phyloP scores from a whole-genome alignment of 2,113 vertebrate genomes.

The Australoheros scitulus region DNA sequence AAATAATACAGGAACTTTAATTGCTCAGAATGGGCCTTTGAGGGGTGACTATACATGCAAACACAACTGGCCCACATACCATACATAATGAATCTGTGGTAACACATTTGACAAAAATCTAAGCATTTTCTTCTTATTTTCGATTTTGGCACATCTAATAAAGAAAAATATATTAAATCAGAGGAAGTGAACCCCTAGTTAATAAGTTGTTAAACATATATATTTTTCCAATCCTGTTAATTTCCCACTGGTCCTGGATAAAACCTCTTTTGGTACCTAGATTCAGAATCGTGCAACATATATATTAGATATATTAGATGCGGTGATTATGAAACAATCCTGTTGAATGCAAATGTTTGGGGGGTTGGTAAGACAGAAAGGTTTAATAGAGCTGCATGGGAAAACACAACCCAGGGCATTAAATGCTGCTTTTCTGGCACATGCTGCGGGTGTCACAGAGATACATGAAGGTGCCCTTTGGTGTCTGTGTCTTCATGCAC shows the following conservation, averaged over 20 bases:
- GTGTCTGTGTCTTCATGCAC: background rate
- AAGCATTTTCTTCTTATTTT: background rate
- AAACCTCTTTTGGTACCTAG: background rate
- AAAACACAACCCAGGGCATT: background rate
- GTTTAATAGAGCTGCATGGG: background rate
- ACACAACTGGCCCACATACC: background rate
- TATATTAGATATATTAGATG: background rate
- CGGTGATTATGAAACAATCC: background rate
- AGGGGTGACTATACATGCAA: background rate
- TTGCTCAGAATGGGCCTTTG: background rate
- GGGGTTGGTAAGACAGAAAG: background rate
- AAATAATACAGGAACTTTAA: background rate
- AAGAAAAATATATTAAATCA: background rate
- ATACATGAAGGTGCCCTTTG: background rate
- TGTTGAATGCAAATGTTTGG: background rate
- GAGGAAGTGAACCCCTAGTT: background rate
- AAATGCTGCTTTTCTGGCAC: background rate
- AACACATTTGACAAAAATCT: background rate
- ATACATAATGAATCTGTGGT: background rate
- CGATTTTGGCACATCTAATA: no score
- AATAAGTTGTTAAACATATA: background rate
- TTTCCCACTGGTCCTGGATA: background rate
- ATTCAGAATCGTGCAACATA: background rate
- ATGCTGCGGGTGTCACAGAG: background rate
- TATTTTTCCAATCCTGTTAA: background rate